phyloP scores from a whole-genome alignment of 2,113 vertebrate species.

The Lichenostomus cassidix region DNA sequence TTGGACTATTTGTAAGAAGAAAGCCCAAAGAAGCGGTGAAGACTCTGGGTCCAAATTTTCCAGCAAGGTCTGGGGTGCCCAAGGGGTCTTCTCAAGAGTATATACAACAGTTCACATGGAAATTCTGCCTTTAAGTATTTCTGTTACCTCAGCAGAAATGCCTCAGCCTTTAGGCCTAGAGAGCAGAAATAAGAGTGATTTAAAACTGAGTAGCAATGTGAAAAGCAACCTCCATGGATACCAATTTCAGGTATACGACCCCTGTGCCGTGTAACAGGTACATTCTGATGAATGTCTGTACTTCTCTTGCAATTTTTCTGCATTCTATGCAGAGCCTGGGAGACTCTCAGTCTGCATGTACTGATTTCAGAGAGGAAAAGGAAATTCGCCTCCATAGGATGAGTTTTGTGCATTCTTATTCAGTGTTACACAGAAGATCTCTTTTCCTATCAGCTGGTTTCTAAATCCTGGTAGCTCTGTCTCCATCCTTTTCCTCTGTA shows the following conservation, averaged over 20 bases:
- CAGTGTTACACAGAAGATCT: not conserved
- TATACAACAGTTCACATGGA: not conserved
- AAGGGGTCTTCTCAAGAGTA: not conserved
- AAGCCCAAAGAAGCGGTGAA: not conserved
- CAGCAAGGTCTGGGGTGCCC: not conserved
- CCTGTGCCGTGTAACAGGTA: not conserved
- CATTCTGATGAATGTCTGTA: not conserved
- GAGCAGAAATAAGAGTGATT: rapidly evolving
- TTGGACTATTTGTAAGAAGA: not conserved
- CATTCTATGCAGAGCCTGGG: not conserved
- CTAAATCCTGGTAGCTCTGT: not conserved
- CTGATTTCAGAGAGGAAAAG: not conserved
- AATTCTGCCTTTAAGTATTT: not conserved
- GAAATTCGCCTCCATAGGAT: not conserved
- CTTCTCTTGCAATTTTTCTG: not conserved
- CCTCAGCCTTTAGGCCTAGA: not conserved
- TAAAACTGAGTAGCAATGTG: not conserved
- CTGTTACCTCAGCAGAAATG: not conserved
- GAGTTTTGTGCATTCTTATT: not conserved
- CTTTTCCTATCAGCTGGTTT: not conserved
- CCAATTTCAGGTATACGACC: not conserved
- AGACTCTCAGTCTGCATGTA: not conserved
- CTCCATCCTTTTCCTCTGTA: not conserved
- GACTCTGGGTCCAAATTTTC: not conserved
- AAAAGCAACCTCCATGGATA: not conserved